These are phyloP conservation scores for Oreotragus oreotragus DNA, from an alignment of 2,113 vertebrate species.

Conservation along the genomic window DNA sequence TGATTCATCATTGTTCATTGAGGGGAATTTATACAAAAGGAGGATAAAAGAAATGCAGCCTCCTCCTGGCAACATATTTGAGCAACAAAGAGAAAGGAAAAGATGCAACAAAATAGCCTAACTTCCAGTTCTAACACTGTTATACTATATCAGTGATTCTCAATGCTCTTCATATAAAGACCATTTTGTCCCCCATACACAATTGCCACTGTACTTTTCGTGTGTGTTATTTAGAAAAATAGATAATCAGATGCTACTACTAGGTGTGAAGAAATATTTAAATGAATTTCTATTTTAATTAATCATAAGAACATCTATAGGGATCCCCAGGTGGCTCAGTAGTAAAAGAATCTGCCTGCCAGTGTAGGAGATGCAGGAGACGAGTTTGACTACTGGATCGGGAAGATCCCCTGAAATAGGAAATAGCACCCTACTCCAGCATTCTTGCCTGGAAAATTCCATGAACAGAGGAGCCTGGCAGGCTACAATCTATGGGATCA, in stretches of 20 bases:
- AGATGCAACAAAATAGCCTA: not conserved
- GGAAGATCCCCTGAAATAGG: not conserved
- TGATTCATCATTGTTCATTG: not conserved
- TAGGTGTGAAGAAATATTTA: not conserved
- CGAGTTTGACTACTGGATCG: not conserved
- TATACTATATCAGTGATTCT: not conserved
- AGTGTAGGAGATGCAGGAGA: not conserved
- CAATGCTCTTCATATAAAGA: not conserved
- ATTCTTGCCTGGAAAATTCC: not conserved
- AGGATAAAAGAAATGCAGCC: not conserved
- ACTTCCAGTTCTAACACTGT: not conserved
- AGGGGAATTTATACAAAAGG: not conserved
- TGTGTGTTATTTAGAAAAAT: slow-evolving; percentile 1
- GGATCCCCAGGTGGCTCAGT: not conserved
- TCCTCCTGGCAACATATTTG: not conserved
- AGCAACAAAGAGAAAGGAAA: not conserved
- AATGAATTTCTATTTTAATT: not conserved
- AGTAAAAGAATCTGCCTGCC: not conserved
- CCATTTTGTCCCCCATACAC: not conserved
- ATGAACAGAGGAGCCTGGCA: not conserved
- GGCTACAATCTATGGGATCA: not conserved
- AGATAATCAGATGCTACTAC: not conserved
- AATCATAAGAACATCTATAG: not conserved
- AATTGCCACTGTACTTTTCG: not conserved
- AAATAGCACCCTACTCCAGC: not conserved